Percentiles rank a stretch among this genome's conserved stretches.
phyloP scores from a whole-genome alignment of 1,140 invertebrate genomes.

The Diploscapter pachys region DNA sequence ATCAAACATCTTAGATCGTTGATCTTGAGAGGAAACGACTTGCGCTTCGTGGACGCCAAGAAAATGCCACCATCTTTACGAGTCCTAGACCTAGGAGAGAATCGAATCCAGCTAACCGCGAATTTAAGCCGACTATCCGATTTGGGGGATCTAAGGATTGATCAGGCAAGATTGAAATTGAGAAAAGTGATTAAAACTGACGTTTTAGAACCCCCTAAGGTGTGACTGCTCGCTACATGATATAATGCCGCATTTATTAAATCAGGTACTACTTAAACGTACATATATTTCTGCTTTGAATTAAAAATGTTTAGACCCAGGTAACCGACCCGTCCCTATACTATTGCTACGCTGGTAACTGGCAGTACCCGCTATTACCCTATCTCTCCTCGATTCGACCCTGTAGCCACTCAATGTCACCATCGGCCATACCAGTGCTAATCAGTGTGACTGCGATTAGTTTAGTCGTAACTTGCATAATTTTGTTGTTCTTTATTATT shows the following conservation, averaged over 20 bases:
- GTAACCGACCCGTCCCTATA: constrained; percentile 32
- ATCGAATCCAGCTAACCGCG: constrained; percentile 33
- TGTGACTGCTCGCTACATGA: constrained; percentile 27
- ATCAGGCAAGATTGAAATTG: neutral
- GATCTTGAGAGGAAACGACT: constrained; percentile 24
- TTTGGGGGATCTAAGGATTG: constrained; percentile 22
- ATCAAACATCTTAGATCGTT: constrained; percentile 28
- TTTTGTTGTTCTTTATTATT: too few relatives aligned
- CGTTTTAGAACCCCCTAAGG: constrained; percentile 17
- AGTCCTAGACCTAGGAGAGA: constrained; percentile 32
- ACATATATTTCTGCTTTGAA: neutral
- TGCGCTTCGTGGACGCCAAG: constrained; percentile 20
- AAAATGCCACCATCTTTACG: constrained; percentile 25
- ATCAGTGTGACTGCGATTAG: too few relatives aligned
- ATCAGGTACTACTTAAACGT: neutral
- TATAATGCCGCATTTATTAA: constrained; percentile 3
- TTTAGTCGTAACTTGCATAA: too few relatives aligned
- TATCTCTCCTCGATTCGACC: constrained; percentile 35
- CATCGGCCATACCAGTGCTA: too few relatives aligned
- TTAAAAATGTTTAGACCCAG: constrained; percentile 20
- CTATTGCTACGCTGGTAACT: constrained; percentile 33
- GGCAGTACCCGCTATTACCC: constrained; percentile 37
- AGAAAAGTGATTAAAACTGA: too few relatives aligned
- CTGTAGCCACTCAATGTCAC: constrained; percentile 4
- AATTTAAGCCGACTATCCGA: constrained; percentile 25